phyloP scores from a whole-genome alignment of 2,888 invertebrate genomes.

The Euzophera pinguis region DNA sequence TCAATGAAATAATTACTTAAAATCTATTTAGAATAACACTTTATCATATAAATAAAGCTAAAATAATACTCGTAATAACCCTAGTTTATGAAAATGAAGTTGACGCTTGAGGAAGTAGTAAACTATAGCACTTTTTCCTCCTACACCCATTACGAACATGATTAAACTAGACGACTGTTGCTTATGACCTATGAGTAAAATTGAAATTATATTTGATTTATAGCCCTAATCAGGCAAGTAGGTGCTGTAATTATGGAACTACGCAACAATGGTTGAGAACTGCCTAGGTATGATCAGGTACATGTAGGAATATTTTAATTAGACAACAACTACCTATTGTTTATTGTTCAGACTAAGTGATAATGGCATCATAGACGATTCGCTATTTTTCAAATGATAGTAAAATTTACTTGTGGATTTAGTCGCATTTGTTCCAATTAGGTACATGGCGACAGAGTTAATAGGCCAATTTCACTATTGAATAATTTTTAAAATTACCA shows the following conservation, averaged over 20 bases:
- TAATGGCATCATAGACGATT: background rate
- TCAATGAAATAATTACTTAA: too few relatives aligned
- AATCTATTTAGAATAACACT: too few relatives aligned
- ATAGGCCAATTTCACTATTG: too few relatives aligned
- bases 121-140: background rate
- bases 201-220: slow-evolving; percentile 2
- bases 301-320: slow-evolving; percentile 35
- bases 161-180: slow-evolving; percentile 6
- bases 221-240: background rate
- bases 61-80: too few relatives aligned
- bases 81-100: too few relatives aligned
- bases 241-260: slow-evolving; percentile 12
- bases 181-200: slow-evolving; percentile 1
- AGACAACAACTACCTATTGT: slow-evolving; percentile 53
- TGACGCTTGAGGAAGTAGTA: too few relatives aligned
- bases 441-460: too few relatives aligned
- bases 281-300: slow-evolving; percentile 7
- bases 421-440: too few relatives aligned
- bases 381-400: background rate
- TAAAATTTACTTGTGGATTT: too few relatives aligned
- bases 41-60: too few relatives aligned
- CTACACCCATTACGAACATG: background rate
- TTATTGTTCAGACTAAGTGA: slow-evolving; percentile 36
- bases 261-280: slow-evolving; percentile 27
- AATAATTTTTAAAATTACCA: too few relatives aligned